Evolutionary conservation across 2,888 invertebrate genomes (phyloP), one percentile per base, ranked within the genome.

Genomic region (Dromius quadrimaculatus): DNA sequence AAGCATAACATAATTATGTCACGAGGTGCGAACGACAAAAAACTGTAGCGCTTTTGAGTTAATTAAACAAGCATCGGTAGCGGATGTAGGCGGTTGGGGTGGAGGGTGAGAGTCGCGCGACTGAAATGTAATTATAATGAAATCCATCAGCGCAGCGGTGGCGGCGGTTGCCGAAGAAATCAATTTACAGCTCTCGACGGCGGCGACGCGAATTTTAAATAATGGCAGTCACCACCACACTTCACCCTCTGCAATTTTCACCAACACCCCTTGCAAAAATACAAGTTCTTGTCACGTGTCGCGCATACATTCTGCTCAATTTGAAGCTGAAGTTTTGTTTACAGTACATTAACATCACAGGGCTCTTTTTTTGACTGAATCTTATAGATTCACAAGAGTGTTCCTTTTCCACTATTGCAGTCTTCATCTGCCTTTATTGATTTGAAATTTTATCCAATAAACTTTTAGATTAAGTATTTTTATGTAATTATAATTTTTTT

Each of bases 101-200:
- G n/a, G n/a, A n/a, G 45, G 32, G 17, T 8, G 28, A 23, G 41
- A 38, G 62, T 62, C 62, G 38, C 75, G 74, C 75, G 76, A 76
- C 77, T 80, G 79, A 81, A 81, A 81, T 80, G 79, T 79, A 81
- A 81, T 81, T 81, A 80, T 80, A 79, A 80, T 76, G 79, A 80
- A 81, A 81, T 80, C 80, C 80, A 79, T 80, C 79, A 80, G 77
- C 75, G 74, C 76, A 75, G 76, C 76, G 41, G 76, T 75, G 74
- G 74, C 72, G 73, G 68, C 68, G 73, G 74, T 74, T 76, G 78
- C 76, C 75, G 77, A 78, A 80, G 80, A 79, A 82, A 81, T 80
- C 81, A 81, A 81, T 81, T 81, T 81, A 79, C 80, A 79, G 78
- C 79, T 79, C 78, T 79, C 79, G 75, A 77, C 79, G 69, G 38